Conservation (phyloP, 1,140 invertebrate species). For the Micrasema minimum region DNA sequence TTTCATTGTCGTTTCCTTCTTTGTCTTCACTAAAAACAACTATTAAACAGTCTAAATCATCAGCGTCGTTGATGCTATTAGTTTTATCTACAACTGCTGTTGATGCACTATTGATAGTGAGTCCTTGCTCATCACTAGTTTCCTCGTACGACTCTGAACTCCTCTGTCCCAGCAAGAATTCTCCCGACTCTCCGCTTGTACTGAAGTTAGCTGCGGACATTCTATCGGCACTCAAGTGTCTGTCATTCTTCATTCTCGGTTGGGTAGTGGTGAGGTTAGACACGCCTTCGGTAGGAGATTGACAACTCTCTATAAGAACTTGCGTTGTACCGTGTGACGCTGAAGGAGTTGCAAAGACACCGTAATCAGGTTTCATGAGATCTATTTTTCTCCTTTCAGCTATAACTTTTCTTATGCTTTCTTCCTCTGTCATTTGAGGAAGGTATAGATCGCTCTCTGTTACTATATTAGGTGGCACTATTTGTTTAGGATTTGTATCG, state of each 20-base stretch:
- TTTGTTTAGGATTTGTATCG: constrained; percentile 40
- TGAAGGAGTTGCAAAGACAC: constrained; percentile 34
- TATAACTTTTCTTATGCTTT: constrained; percentile 65
- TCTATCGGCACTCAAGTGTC: constrained; percentile 50
- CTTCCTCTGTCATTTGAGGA: constrained; percentile 56
- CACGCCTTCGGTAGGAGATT: constrained; percentile 47
- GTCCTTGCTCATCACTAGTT: constrained; percentile 51
- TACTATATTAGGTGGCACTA: constrained; percentile 37
- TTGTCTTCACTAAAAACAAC: constrained; percentile 48
- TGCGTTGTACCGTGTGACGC: constrained; percentile 44
- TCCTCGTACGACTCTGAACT: constrained; percentile 51
- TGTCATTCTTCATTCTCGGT: constrained; percentile 38
- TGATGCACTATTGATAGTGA: constrained; percentile 51
- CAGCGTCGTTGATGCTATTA: constrained; percentile 51
- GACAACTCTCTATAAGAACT: constrained; percentile 51
- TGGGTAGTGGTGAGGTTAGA: constrained; percentile 21
- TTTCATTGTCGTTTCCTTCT: constrained; percentile 39
- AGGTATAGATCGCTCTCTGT: constrained; percentile 38
- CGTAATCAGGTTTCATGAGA: constrained; percentile 57
- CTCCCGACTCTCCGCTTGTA: constrained; percentile 50
- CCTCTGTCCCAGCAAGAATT: constrained; percentile 48
- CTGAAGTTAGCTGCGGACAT: constrained; percentile 52
- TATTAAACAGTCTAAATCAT: constrained; percentile 51
- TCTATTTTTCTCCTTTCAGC: constrained; percentile 65
- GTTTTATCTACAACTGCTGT: constrained; percentile 51